A percentile compares a stretch with the other conserved stretches of the same genome.
Evolutionary conservation across 1,140 invertebrate genomes (phyloP).

Genomic region (Myzus persicae): DNA sequence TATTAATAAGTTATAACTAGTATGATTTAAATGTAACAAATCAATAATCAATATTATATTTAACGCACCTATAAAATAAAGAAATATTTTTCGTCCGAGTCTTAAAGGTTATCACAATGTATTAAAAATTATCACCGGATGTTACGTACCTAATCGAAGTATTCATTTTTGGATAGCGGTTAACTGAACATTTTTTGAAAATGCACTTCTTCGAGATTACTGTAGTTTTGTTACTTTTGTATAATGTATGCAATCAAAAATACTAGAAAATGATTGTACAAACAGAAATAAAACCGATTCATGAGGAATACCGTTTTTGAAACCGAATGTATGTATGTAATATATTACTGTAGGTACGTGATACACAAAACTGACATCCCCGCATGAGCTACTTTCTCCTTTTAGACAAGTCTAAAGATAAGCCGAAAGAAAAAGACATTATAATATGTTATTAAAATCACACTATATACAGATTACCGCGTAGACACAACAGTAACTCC

Average conservation of each 20-base stretch:
- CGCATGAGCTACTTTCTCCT: not conserved
- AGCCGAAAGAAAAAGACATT: not conserved
- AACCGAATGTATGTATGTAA: not conserved
- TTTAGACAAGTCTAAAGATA: not conserved
- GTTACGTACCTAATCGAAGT: not conserved
- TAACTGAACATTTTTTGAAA: not conserved
- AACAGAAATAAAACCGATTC: not conserved
- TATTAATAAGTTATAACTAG: not conserved
- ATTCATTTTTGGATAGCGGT: not conserved
- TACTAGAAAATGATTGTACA: not conserved
- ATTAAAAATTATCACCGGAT: constrained; percentile 5
- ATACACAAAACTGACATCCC: not conserved
- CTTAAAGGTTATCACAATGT: not conserved
- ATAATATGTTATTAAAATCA: not conserved
- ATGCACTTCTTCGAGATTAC: not conserved
- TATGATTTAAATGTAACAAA: not conserved
- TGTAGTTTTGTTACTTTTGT: not conserved
- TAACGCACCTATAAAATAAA: not conserved
- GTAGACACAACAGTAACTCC: not conserved
- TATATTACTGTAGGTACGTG: not conserved
- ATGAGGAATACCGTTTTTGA: not conserved
- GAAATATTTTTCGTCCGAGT: not conserved
- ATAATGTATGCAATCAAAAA: not conserved
- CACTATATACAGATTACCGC: not conserved
- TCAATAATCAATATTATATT: not conserved